Conservation (phyloP, 2,888 invertebrate species). For the Pandemis heparana region DNA sequence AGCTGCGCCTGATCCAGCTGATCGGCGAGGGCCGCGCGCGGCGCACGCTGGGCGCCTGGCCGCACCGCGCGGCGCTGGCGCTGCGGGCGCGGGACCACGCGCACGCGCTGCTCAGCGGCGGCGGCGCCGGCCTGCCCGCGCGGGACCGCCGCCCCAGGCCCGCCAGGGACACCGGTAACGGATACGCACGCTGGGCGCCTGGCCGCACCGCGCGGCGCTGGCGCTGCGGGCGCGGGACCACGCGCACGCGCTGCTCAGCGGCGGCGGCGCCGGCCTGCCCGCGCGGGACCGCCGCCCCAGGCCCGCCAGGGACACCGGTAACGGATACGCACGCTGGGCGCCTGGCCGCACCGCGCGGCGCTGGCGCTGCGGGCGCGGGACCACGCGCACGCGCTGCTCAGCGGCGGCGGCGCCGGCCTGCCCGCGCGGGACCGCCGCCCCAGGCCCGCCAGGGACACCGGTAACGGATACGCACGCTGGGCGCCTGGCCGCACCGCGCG, state of each 20-base stretch:
- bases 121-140: conserved; percentile 61
- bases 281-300: conserved; percentile 50
- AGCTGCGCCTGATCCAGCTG: conserved; percentile 90
- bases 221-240: conserved; percentile 93
- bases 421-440: conserved; percentile 51
- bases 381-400: conserved; percentile 92
- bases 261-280: conserved; percentile 70
- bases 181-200: conserved; percentile 91
- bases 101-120: conserved; percentile 90
- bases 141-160: conserved; percentile 50
- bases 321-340: conserved; percentile 91
- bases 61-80: conserved; percentile 91
- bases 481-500: conserved; percentile 91
- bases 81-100: conserved; percentile 93
- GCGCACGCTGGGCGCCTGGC: conserved; percentile 91
- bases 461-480: conserved; percentile 91
- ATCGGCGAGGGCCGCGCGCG: conserved; percentile 92
- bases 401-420: conserved; percentile 82
- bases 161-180: too few relatives aligned
- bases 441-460: conserved; percentile 23
- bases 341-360: conserved; percentile 92
- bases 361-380: conserved; percentile 92
- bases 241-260: conserved; percentile 91
- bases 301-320: conserved; percentile 33
- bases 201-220: conserved; percentile 91